Base-by-base conservation (phyloP, 2,797 vertebrate species). In the Danio jaintianensis region DNA sequence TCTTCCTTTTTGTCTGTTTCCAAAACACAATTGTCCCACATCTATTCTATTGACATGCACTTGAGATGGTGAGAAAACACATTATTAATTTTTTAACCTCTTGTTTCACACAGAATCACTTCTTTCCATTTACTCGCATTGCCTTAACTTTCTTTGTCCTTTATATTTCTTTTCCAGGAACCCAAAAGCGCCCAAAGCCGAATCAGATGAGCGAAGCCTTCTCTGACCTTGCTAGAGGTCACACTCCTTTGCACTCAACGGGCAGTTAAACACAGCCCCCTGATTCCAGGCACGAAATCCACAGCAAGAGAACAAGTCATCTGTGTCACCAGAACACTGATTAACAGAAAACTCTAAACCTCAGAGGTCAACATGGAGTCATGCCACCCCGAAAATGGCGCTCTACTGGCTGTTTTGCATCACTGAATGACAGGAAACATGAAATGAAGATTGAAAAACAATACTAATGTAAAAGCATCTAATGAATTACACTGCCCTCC, bases 331-430 rank as follows among this genome's bases (percentile, higher is more conserved):
- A 91, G 89, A 81, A 92, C 94, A 94, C 92, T 95, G 95, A 97
- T 98, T 96, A 96, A 96, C 97, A 96, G 95, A 95, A 93, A 89
- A 81, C 90, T 63, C 86, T 84, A 89, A 93, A 92, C 93, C 91
- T 90, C 92, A 92, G 83, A 95, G 94, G 93, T 95, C 93, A 93
- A 91, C 93, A 91, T 91, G 91, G 91, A 91, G 96, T 94, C 91
- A 79, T 64, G 13, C 70, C 53, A 13, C 61, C 11, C 29, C 43
- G 36, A 52, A 43, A 78, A 18, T 70, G 61, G 56, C 43, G 71
- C 36, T 70, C 18, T 59, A 48, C 56, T 12, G 15, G 29, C 56
- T 71, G 67, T 36, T 62, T 50, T 79, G 66, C 36, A 13, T 52
- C 67, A 70, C 12, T 53, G 47, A 62, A 50, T 52, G 40, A 12